Conservation (phyloP, 2,888 invertebrate genomes). For the Cheilosia urbana region DNA sequence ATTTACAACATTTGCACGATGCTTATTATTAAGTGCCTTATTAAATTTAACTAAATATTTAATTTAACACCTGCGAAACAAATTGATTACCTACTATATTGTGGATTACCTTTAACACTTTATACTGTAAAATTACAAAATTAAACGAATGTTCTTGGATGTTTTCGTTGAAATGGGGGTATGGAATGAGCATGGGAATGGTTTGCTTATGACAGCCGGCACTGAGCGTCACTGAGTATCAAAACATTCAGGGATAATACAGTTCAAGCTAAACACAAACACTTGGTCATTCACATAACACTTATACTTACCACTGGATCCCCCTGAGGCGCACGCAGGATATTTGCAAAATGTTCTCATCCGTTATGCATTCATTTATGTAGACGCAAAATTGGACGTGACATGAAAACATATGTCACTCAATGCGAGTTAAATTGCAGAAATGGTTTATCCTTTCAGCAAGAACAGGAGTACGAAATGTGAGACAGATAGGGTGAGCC, state of each 20-base stretch:
- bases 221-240: conserved; percentile 44
- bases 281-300: conserved; percentile 65
- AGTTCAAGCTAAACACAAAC: conserved; percentile 26
- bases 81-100: background rate
- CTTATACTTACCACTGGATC: conserved; percentile 34
- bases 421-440: conserved; percentile 69
- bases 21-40: conserved; percentile 8
- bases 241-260: conserved; percentile 51
- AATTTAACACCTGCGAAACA: background rate
- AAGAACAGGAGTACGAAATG: conserved; percentile 36
- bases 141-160: conserved; percentile 4
- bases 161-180: conserved; percentile 23
- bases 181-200: background rate
- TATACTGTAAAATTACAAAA: conserved; percentile 12
- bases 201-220: background rate
- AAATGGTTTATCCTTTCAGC: conserved; percentile 68
- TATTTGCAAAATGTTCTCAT: conserved; percentile 47
- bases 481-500: conserved; percentile 1
- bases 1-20: conserved; percentile 2
- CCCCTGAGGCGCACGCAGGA: conserved; percentile 50
- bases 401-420: conserved; percentile 74
- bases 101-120: too few relatives aligned
- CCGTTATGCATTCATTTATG: conserved; percentile 62
- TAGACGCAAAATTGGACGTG: conserved; percentile 65
- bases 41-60: background rate